phyloP scores from a whole-genome alignment of 2,888 invertebrate genomes.

The Phasia obesa region DNA sequence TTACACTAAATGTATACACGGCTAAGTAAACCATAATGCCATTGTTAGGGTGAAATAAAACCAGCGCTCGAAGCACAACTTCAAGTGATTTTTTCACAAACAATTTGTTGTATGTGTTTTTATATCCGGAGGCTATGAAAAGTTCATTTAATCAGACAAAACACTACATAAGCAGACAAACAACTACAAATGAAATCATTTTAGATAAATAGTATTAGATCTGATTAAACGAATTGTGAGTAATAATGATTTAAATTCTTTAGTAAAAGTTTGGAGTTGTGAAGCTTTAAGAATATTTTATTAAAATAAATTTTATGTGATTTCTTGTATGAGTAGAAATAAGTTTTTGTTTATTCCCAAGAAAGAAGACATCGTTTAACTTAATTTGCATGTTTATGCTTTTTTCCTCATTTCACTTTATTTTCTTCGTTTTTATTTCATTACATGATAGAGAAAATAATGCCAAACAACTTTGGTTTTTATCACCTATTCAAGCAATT shows the following conservation, averaged over 20 bases:
- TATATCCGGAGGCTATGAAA: conserved; percentile 3
- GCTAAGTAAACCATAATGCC: too few species aligned
- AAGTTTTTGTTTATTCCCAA: neutral
- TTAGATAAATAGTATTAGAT: neutral
- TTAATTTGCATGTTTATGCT: conserved; percentile 27
- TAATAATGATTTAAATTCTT: conserved; percentile 1
- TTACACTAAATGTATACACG: too few species aligned
- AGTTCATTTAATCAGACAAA: neutral
- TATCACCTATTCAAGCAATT: conserved; percentile 47
- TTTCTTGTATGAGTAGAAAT: neutral
- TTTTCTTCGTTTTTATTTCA: neutral
- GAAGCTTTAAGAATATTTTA: neutral
- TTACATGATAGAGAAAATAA: neutral
- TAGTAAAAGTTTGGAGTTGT: neutral
- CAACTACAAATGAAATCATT: conserved; percentile 7
- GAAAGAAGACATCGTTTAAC: neutral
- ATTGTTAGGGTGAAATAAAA: neutral
- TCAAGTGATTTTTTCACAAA: neutral
- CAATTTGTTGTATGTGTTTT: conserved; percentile 4
- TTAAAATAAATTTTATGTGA: neutral
- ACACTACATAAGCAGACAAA: neutral
- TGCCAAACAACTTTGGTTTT: neutral
- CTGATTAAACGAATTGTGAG: conserved; percentile 9
- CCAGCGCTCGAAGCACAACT: neutral
- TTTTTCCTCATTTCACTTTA: conserved; percentile 2